Base-by-base conservation (phyloP, 1,140 invertebrate genomes). In the Brachionus rotundiformis region DNA sequence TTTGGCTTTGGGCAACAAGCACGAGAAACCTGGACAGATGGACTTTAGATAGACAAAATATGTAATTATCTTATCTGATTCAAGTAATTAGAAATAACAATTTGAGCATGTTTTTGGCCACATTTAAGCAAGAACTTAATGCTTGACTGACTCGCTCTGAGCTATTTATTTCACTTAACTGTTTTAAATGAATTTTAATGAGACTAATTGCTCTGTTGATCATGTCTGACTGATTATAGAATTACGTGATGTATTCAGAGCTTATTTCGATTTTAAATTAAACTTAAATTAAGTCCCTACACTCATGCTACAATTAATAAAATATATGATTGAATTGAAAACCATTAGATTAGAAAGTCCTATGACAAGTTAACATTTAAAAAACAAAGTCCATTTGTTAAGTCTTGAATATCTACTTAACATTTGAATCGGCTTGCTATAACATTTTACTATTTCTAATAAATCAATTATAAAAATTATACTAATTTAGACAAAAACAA, bases 61-160 rank as follows among this genome's bases (percentile, higher is more conserved):
- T 68, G 63, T 68, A 68, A 68, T 68, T 68, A 68, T 68, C 63
- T 68, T 68, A 68, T 68, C 63, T 68, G 63, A 68, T 68, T 19
- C 63, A 16, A 19, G 16, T 16, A 36, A 68, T 19, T 33, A 33
- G 33, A 68, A 68, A 63, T 63, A 25, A 36, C 36, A 16, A 16
- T 16, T 63, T n/a, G 31, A 68, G 19, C 29, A 36, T 33, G 36
- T 36, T 36, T 36, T 36, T 16, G 33, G 16, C 36, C 29, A 36
- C 11, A 16, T 33, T 68, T 29, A n/a, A n/a, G n/a, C n/a, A n/a
- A n/a, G 13, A n/a, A 31, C 61, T 63, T 68, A 36, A 68, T 68
- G 63, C 63, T 39, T 68, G n/a, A 39, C 31, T 68, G 33, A 68
- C 63, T 33, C n/a, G 36, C 29, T 19, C n/a, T 68, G 16, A 36